Base-by-base conservation (phyloP, 2,888 invertebrate species). In the Drosophila eohydei region DNA sequence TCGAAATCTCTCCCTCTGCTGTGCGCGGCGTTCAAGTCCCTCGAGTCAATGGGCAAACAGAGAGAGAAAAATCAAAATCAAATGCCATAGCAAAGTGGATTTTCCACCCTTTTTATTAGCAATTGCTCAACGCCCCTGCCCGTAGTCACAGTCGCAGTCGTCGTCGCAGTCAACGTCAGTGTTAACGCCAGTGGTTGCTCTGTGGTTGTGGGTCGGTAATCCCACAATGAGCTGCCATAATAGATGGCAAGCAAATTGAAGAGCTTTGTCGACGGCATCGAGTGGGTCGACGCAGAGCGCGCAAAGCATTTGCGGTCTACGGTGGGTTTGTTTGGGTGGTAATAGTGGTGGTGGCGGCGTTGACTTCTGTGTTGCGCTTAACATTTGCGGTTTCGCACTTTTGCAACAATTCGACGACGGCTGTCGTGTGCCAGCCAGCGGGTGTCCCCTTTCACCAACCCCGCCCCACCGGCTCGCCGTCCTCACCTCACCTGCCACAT, bases 351-450 rank as follows among this genome's bases (percentile, higher is more conserved):
- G 54, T 40, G 52, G 67, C 59, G 77, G 84, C 76, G 87, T 91
- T 91, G 90, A 91, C 91, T 92, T 89, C 81, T 86, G 89, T 84
- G 90, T 86, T 87, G 80, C 86, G 90, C 83, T 92, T 92, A 91
- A 90, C 90, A 92, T 91, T 91, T 91, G 91, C 81, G 92, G 92
- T 91, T 92, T 91, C 85, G 85, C 92, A 92, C 91, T 91, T 91
- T 90, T 88, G 83, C 89, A 85, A 76, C 91, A 89, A 88, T 89
- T 83, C 75, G 62, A 71, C 66, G 62, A 76, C 69, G 73, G 60
- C 50, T 59, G 88, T 71, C 71, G 77, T 74, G 72, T 64, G 74
- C 69, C 73, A 71, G 74, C 69, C 73, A 71, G 71, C 81, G 72
- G 65, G 71, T 57, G 78, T 62, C 64, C 50, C 71, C 61, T 43